Conservation (phyloP, 2,797 vertebrate genomes). For the Tenualosa thibaudeaui region DNA sequence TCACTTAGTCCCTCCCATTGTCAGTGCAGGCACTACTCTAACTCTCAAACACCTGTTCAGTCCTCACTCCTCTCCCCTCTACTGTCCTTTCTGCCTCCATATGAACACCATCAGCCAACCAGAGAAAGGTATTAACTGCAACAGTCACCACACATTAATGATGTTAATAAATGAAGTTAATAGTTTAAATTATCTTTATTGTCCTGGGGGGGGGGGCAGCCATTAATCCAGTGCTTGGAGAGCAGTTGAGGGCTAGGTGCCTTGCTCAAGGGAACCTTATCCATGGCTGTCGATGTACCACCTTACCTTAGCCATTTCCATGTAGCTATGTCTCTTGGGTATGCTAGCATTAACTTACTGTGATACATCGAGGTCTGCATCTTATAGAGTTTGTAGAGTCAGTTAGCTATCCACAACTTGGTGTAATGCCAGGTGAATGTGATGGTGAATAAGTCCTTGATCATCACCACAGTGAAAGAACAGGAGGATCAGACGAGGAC, state of each 20-base stretch:
- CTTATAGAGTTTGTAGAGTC: too few species aligned
- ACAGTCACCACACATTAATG: neutral
- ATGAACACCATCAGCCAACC: neutral
- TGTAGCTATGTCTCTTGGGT: neutral
- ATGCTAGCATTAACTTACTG: neutral
- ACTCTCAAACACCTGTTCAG: neutral
- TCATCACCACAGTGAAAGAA: neutral
- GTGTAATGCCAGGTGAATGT: neutral
- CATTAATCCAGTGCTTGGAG: too few species aligned
- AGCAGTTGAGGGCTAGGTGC: too few species aligned
- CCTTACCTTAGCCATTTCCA: neutral
- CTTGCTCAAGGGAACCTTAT: neutral
- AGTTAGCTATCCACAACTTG: too few species aligned
- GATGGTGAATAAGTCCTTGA: neutral
- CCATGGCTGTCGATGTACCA: neutral
- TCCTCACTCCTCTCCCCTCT: neutral
- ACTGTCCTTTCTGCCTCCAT: neutral
- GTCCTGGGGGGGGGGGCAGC: too few species aligned
- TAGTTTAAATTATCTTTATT: too few species aligned
- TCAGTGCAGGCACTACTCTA: neutral
- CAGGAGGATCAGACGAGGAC: neutral
- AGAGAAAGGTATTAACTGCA: neutral
- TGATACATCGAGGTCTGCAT: neutral
- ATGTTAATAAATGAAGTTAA: too few species aligned
- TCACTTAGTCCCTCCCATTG: conserved; percentile 24